phyloP scores from a whole-genome alignment of 2,797 vertebrate genomes.

The Ptychadena robeensis region DNA sequence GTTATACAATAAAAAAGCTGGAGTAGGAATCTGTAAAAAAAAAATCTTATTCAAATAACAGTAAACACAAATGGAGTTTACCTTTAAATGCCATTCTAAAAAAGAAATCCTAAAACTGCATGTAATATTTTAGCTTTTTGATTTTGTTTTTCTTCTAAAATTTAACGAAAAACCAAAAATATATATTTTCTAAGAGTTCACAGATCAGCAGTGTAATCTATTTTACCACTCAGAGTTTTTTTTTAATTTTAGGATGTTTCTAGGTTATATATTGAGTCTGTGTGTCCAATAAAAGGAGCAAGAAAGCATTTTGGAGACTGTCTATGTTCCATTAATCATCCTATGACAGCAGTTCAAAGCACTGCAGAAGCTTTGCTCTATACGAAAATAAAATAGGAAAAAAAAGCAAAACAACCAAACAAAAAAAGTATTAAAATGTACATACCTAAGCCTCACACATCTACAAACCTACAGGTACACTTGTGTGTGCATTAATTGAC shows the following conservation, averaged over 20 bases:
- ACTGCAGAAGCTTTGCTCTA: conserved; percentile 1
- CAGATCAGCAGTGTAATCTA: not conserved
- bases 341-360: conserved; percentile 5
- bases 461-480: conserved; percentile 63
- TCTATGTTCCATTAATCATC: conserved; percentile 27
- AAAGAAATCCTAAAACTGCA: not conserved
- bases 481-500: conserved; percentile 69
- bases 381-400: conserved; percentile 48
- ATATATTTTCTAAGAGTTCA: not conserved
- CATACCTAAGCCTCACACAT: conserved; percentile 66
- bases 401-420: conserved; percentile 64
- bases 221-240: not conserved
- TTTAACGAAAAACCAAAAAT: not conserved
- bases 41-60: too few species aligned
- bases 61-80: too few species aligned
- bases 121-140: not conserved
- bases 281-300: not conserved
- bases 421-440: conserved; percentile 62
- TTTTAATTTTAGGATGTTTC: not conserved
- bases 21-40: too few species aligned
- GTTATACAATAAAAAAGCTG: too few species aligned
- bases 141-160: not conserved
- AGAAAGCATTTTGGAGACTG: not conserved
- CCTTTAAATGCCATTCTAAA: too few species aligned
- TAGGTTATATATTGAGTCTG: not conserved